Base-by-base conservation (phyloP, 1,140 invertebrate species). In the Lerema accius region DNA sequence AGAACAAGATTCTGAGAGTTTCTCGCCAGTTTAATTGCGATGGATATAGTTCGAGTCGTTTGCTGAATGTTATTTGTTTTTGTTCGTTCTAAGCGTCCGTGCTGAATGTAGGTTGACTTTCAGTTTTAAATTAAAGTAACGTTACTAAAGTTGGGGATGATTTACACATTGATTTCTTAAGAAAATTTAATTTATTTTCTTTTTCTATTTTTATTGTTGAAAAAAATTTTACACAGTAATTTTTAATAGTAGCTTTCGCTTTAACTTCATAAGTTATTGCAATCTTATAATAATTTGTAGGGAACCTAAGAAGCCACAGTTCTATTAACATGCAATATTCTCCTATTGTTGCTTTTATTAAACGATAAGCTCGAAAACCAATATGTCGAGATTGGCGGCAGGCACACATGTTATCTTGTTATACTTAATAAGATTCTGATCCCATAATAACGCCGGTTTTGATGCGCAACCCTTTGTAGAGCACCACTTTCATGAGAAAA, bases 341-440 rank as follows among this genome's bases (percentile, higher is more conserved):
- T 23, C 19, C 19, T 23, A 23, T 23, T 23, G 19, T 40, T 14
- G 58, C 11, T 61, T 61, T 61, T 49, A 48, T 48, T 48, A 60
- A 60, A 26, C 28, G 58, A 53, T 48, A 61, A 58, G 59, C 59
- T 62, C 43, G 45, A 63, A 51, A 63, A 55, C 55, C 55, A 40
- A 53, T 17, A 67, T 63, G 62, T 50, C 56, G 61, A 67, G 50
- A 67, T 61, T 51, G 37, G 49, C 50, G 50, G 53, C 37, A 61
- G 69, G 49, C 49, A 46, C 55, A 58, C 45, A n/a, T n/a, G 55
- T 58, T 58, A 58, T 58, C 40, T 58, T 37, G 55, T 77, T 74
- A 74, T 75, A 65, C 67, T 69, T 77, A 77, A 75, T 77, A 67
- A 77, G 71, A 72, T 74, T 78, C 65, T 74, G 67, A 77, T 77